Conservation (phyloP, 2,113 vertebrate species). For the Lophura nycthemera region DNA sequence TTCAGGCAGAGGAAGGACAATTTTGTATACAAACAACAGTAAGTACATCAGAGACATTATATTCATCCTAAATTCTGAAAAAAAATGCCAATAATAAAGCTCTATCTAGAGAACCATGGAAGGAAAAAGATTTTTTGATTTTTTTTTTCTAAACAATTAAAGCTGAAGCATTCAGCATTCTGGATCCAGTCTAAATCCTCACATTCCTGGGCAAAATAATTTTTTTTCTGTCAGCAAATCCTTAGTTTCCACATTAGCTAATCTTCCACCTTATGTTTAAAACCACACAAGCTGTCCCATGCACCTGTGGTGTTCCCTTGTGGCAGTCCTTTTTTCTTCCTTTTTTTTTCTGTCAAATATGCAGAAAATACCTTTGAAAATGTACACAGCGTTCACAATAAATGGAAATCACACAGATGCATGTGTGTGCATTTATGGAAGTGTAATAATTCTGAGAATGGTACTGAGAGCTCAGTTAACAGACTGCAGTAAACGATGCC, state of each 20-base stretch:
- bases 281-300: background rate
- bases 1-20: background rate
- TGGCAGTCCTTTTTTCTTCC: background rate
- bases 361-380: background rate
- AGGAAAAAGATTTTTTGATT: background rate
- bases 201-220: background rate
- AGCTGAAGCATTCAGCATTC: background rate
- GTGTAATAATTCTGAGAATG: background rate
- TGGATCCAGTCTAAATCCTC: background rate
- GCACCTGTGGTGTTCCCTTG: background rate
- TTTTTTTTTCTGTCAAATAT: background rate
- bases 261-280: constrained; percentile 15
- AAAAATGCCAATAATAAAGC: background rate
- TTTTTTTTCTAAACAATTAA: background rate
- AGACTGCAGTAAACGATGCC: background rate
- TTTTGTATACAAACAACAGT: background rate
- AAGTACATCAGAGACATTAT: background rate
- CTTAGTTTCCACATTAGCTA: background rate
- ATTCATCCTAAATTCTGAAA: background rate
- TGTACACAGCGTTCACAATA: background rate
- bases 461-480: background rate
- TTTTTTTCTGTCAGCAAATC: constrained; percentile 2
- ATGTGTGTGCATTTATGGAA: accelerated
- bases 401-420: background rate
- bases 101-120: background rate